Evolutionary conservation across 2,113 vertebrate genomes (phyloP), one percentile per base, ranked within the genome.

Genomic region (Gorsachius goisagi): DNA sequence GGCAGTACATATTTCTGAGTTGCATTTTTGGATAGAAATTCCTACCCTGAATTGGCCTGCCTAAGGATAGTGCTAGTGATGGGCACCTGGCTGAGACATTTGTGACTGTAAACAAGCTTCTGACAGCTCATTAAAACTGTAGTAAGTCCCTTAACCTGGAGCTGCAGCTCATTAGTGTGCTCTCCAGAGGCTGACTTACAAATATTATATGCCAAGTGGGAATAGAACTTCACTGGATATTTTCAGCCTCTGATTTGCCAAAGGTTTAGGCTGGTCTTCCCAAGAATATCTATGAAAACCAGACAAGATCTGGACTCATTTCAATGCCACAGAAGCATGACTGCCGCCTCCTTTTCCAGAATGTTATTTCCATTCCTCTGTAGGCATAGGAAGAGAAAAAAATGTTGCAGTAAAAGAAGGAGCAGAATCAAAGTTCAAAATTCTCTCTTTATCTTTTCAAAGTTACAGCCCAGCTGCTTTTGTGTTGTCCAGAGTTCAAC

Each of bases 71-170:
- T 3, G 12, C 28, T 58, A 32, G 33, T 66, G 73, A 53, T 79
- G 58, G 86, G 71, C 75, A 93, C 84, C 91, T 77, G 71, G 81
- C 58, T 95, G 90, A 95, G 93, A 89, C 77, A 67, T 95, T 55
- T 91, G 89, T 82, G 67, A 82, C 67, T 71, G 71, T 95, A 96
- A 96, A 94, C 89, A 91, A 83, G 58, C 67, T 91, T 93, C 93
- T 88, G 74, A 93, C 91, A 91, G 81, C 77, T 95, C 92, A 63
- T 94, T 96, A 92, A 90, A 90, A 49, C 59, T 83, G 87, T 12
- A 76, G 24, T 63, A 64, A 86, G 62, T 88, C 74, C 10, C 15
- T 89, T 89, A 66, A 91, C 80, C 80, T 63, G 71, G 84, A 89
- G 74, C 90, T 95, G 84, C 69, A 85, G 87, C 89, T 96, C 84